phyloP scores from a whole-genome alignment of 2,113 vertebrate genomes.

The Grus americana region DNA sequence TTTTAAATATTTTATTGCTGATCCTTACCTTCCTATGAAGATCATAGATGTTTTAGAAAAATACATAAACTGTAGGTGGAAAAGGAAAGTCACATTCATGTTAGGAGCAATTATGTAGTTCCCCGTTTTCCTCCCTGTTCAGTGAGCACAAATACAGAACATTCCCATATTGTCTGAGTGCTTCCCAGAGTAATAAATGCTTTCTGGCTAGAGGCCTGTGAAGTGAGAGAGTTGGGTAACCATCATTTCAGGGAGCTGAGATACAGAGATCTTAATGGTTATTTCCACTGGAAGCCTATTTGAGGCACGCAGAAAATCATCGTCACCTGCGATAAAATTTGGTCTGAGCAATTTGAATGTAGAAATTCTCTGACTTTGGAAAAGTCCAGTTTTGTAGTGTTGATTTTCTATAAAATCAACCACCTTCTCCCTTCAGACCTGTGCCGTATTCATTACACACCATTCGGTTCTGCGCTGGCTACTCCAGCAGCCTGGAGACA shows the following conservation, averaged over 20 bases:
- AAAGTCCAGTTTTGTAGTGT: background rate
- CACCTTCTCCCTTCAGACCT: background rate
- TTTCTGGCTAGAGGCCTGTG: background rate
- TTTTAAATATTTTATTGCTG: background rate
- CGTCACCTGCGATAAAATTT: background rate
- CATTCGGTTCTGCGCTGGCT: background rate
- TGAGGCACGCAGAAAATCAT: background rate
- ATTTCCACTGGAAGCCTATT: background rate
- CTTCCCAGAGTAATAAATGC: background rate
- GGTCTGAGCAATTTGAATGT: background rate
- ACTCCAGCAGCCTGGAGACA: background rate
- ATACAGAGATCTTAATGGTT: background rate
- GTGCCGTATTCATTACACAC: background rate
- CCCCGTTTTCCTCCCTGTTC: background rate
- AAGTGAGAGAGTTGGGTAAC: background rate
- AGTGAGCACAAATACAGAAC: background rate
- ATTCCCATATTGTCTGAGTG: background rate
- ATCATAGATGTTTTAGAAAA: background rate
- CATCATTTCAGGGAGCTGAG: background rate
- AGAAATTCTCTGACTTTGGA: background rate
- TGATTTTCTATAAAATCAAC: background rate
- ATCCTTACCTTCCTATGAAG: background rate
- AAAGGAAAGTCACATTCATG: fast-evolving
- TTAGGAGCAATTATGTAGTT: fast-evolving
- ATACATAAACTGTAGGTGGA: background rate